phyloP scores from a whole-genome alignment of 2,113 vertebrate genomes.

The Cariama cristata region DNA sequence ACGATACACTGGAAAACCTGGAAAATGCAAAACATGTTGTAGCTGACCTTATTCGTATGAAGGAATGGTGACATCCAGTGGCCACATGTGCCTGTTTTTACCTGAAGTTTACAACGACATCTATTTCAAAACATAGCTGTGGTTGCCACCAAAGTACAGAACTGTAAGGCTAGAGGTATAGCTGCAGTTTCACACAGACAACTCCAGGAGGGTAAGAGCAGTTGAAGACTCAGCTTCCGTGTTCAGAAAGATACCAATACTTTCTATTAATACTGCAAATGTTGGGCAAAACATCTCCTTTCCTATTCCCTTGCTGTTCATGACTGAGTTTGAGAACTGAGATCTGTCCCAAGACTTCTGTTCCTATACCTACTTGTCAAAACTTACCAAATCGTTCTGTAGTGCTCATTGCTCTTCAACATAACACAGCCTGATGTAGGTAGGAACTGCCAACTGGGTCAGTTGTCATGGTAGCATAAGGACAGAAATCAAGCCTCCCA shows the following conservation, averaged over 20 bases:
- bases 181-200: not conserved
- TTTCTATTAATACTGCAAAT: not conserved
- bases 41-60: not conserved
- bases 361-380: not conserved
- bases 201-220: not conserved
- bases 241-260: not conserved
- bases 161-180: not conserved
- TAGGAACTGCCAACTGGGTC: not conserved
- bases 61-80: conserved; percentile 56
- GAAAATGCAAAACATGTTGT: not conserved
- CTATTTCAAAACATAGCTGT: not conserved
- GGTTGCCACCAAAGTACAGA: not conserved
- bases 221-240: not conserved
- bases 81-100: not conserved
- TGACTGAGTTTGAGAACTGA: not conserved
- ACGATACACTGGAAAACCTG: not conserved
- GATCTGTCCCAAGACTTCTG: not conserved
- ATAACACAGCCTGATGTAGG: not conserved
- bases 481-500: not conserved
- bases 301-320: not conserved
- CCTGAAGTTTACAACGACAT: not conserved
- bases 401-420: not conserved
- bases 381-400: not conserved
- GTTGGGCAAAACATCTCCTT: not conserved
- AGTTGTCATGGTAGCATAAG: not conserved